phyloP scores from a whole-genome alignment of 2,888 invertebrate species.

The Autographa gamma region DNA sequence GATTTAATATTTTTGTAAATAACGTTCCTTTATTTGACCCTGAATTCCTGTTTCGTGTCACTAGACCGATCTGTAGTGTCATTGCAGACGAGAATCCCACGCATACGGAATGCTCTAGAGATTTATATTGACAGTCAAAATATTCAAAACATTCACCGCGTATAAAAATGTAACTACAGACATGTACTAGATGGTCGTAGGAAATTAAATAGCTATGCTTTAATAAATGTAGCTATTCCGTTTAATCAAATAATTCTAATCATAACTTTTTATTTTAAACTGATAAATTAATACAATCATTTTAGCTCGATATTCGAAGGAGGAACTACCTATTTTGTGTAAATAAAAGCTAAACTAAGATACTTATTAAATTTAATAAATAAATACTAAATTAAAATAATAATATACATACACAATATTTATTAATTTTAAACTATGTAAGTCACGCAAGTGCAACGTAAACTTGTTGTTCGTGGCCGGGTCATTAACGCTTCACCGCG shows the following conservation, averaged over 20 bases:
- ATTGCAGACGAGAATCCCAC: slow-evolving; percentile 30
- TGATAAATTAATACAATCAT: too few species aligned
- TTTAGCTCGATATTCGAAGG: too few species aligned
- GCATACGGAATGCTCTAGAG: slow-evolving; percentile 20
- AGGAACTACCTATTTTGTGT: too few species aligned
- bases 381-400: slow-evolving; percentile 18
- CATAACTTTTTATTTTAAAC: too few species aligned
- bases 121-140: slow-evolving; percentile 13
- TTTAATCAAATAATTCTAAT: too few species aligned
- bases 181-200: not conserved
- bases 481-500: slow-evolving; percentile 67
- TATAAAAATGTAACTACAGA: slow-evolving; percentile 11
- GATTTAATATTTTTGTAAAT: not conserved
- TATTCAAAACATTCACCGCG: slow-evolving; percentile 1
- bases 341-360: not conserved
- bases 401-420: slow-evolving; percentile 10
- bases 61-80: slow-evolving; percentile 13
- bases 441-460: slow-evolving; percentile 24
- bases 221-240: too few species aligned
- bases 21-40: not conserved
- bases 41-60: slow-evolving; percentile 11
- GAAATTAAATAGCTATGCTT: not conserved
- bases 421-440: slow-evolving; percentile 24
- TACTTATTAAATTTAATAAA: not conserved
- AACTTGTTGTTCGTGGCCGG: slow-evolving; percentile 59